Conservation (phyloP, 92 coral and sea anemone species). For the Palythoa caribaeorum region DNA sequence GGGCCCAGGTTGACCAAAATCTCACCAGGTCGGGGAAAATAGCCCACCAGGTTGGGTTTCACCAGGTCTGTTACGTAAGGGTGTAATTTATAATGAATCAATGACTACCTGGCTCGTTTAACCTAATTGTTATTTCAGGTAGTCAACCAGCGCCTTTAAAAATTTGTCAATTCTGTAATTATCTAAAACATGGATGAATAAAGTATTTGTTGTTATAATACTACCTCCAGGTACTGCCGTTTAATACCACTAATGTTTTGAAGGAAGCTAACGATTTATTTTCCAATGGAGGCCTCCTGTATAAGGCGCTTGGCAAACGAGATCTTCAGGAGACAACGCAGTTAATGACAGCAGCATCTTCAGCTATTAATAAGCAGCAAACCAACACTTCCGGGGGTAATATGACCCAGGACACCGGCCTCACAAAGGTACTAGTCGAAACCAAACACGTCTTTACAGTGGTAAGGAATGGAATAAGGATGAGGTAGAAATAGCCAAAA, state of each 20-base stretch:
- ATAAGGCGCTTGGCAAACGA: conserved; percentile 23
- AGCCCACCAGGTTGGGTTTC: too few relatives aligned
- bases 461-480: too few relatives aligned
- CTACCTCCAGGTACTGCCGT: conserved; percentile 11
- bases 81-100: too few relatives aligned
- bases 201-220: background rate
- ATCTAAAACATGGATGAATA: too few relatives aligned
- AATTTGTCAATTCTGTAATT: too few relatives aligned
- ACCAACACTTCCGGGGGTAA: background rate
- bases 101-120: too few relatives aligned
- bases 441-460: background rate
- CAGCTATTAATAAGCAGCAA: background rate
- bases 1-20: too few relatives aligned
- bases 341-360: conserved; percentile 27
- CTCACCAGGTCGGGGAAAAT: too few relatives aligned
- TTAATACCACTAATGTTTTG: background rate
- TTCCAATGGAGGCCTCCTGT: conserved; percentile 5
- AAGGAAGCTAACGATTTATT: conserved; percentile 1
- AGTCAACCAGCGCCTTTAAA: too few relatives aligned
- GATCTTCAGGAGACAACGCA: conserved; percentile 36
- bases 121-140: too few relatives aligned
- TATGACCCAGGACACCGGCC: background rate
- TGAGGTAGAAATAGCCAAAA: too few relatives aligned
- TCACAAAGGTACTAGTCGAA: background rate
- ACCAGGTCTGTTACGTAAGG: too few relatives aligned